A percentile compares a stretch with the other conserved stretches of the same genome.
Evolutionary conservation across 53 echinoderm and acorn worm genomes (phyloP).

Genomic region (Holothuria leucospilota): DNA sequence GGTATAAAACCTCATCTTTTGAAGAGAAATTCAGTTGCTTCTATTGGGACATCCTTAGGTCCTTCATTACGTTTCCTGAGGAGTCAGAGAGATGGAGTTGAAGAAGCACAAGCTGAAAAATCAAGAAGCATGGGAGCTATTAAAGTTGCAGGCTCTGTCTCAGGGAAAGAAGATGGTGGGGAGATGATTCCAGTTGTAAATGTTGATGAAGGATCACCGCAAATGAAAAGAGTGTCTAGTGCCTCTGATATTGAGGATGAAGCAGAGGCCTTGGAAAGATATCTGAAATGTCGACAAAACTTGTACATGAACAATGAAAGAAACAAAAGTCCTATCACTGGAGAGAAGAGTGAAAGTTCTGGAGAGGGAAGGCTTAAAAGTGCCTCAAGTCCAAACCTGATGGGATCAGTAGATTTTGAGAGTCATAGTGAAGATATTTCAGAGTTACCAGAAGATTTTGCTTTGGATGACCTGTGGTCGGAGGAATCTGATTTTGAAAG

Average conservation of each 20-base stretch:
- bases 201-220: too few relatives aligned
- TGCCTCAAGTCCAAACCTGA: conserved; percentile 9
- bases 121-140: conserved; percentile 11
- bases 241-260: conserved; percentile 36
- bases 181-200: too few relatives aligned
- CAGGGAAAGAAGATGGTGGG: background rate
- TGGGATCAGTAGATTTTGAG: conserved; percentile 43
- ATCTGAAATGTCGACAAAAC: background rate
- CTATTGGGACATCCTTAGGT: conserved; percentile 17
- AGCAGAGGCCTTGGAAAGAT: conserved; percentile 6
- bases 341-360: background rate
- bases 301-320: background rate
- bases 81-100: conserved; percentile 7
- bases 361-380: background rate
- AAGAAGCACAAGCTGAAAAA: background rate
- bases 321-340: background rate
- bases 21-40: conserved; percentile 62
- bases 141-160: background rate
- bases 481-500: conserved; percentile 65
- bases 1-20: conserved; percentile 10
- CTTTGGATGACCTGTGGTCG: conserved; percentile 74
- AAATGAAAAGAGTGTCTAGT: too few relatives aligned
- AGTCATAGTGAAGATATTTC: background rate
- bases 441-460: conserved; percentile 27
- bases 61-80: conserved; percentile 5